Evolutionary conservation across 2,797 vertebrate genomes (phyloP), one percentile per base, ranked within the genome.

Genomic region (Gobionotothen gibberifrons): DNA sequence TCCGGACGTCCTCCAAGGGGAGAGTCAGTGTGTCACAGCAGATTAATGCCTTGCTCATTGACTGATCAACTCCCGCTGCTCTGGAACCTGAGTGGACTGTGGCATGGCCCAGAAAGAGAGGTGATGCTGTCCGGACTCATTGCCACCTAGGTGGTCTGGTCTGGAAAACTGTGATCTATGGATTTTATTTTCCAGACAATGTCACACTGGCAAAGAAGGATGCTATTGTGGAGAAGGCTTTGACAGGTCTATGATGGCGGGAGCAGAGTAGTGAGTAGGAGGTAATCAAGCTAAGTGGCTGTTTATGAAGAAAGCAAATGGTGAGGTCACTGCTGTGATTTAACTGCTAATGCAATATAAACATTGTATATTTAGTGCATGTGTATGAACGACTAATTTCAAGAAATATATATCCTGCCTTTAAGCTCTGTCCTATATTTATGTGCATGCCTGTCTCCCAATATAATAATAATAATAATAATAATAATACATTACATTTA

Each of bases 21-120:
- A 91, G 86, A 93, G 86, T 89, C 85, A 74, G 81, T 72, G 83
- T 93, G 94, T 94, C 93, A 93, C 77, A 74, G 80, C 90, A 94
- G 94, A 95, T 95, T 91, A 94, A 94, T 94, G 91, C 92, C 72
- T 85, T 86, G 85, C 92, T 85, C 74, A 73, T 84, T 91, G 90
- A 94, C 91, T 93, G 93, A 94, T 94, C 89, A 91, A 89, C 92
- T 93, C 93, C 90, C 84, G 69, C 83, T 87, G 87, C 85, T 91
- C 83, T 72, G 79, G 86, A 88, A 90, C 86, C 87, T 79, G 71
- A 68, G 84, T 86, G 81, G 85, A 75, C 85, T 79, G 76, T 83
- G 84, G 87, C 79, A 13, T 90, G 90, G 87, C 91, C 92, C 91
- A 92, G 86, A 93, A 90, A 90, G 85, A 82, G 68, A 90, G 83